Conservation (phyloP, 1,140 invertebrate genomes). For the Asbolus verrucosus region DNA sequence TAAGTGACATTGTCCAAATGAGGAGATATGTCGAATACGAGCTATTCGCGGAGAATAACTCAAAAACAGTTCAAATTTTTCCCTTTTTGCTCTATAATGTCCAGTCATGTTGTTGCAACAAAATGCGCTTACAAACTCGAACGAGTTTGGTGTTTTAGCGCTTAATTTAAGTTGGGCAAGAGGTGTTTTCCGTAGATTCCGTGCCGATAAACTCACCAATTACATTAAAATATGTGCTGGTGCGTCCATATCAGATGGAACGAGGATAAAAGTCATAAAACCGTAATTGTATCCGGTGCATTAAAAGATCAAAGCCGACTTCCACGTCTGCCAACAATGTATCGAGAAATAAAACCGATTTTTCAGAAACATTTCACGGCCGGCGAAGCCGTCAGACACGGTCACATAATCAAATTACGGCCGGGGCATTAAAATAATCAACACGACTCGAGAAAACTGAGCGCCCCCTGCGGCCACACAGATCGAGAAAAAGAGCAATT, state of each 20-base stretch:
- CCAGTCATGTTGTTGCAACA: too few relatives aligned
- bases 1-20: too few relatives aligned
- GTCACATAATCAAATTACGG: constrained; percentile 35
- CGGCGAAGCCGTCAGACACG: constrained; percentile 27
- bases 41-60: too few relatives aligned
- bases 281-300: constrained; percentile 38
- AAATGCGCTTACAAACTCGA: too few relatives aligned
- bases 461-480: constrained; percentile 30
- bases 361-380: constrained; percentile 18
- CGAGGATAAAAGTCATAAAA: constrained; percentile 42
- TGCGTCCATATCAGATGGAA: constrained; percentile 38
- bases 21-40: too few relatives aligned
- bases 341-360: constrained; percentile 25
- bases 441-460: constrained; percentile 27
- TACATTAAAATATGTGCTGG: constrained; percentile 40
- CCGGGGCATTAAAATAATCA: constrained; percentile 29
- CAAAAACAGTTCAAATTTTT: too few relatives aligned
- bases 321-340: constrained; percentile 30
- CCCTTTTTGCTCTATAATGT: too few relatives aligned
- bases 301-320: constrained; percentile 42
- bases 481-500: constrained; percentile 20
- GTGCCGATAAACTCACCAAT: constrained; percentile 41
- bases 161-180: too few relatives aligned
- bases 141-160: too few relatives aligned
- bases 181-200: constrained; percentile 30